Evolutionary conservation across 2,888 invertebrate genomes (phyloP), one percentile per base, ranked within the genome.

Genomic region (Hypselothyrea guttata): DNA sequence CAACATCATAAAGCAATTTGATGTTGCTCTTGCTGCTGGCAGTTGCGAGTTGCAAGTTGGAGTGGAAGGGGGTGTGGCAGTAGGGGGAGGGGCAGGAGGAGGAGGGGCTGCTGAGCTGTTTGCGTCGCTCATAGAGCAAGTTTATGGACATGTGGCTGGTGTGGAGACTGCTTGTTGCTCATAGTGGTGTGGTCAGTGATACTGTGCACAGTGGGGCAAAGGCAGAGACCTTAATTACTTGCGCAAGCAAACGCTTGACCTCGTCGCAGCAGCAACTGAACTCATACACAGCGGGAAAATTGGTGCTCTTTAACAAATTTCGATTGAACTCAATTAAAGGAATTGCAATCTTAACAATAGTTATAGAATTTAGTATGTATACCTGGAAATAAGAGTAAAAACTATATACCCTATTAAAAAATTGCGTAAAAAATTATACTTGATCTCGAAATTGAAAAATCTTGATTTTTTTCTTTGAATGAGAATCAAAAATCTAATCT

Each of bases 1-100:
- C 86, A 82, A 76, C 86, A 84, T 84, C 77, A 86, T 87, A 82
- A 86, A 86, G 75, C 77, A 86, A 85, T 85, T 84, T 84, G 78
- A 73, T 53, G 62, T 51, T 66, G 45, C 7, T 22, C 3, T 22
- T 22, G 22, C 41, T 35, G 35, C 48, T 48, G 40, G 53, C 49
- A 3, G n/a, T 28, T 28, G 49, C 15, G 30, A n/a, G n/a, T n/a
- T n/a, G n/a, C n/a, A n/a, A n/a, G n/a, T n/a, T n/a, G n/a, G n/a
- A n/a, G n/a, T n/a, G n/a, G n/a, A n/a, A n/a, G n/a, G n/a, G n/a
- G 16, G 22, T 33, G 27, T 38, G 41, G n/a, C n/a, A n/a, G n/a
- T n/a, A 12, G 47, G 51, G 62, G 51, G 37, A 9, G 13, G 8
- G 8, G 34, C 12, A 11, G 16, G 38, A 18, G 27, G 18, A 22